Percentiles rank a stretch among this genome's conserved stretches.
These are phyloP conservation scores for Lycaena phlaeas DNA, from an alignment of 2,888 invertebrate genomes.

Conservation along the genomic window DNA sequence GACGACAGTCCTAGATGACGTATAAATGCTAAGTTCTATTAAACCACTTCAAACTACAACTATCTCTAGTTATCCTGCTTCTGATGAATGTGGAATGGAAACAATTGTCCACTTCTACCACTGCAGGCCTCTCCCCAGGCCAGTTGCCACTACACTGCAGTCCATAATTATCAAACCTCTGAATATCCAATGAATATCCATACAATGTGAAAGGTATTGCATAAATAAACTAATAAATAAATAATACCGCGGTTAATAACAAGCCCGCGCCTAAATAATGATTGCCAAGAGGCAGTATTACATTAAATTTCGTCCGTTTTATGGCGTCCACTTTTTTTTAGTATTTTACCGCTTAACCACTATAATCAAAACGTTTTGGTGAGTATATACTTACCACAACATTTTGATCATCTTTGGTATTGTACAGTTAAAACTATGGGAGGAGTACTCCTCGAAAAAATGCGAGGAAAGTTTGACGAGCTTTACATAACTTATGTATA, in stretches of 20 bases:
- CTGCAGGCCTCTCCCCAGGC: neutral
- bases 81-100: too few relatives aligned
- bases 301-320: slow-evolving; percentile 25
- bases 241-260: slow-evolving; percentile 70
- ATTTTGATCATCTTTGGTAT: too few relatives aligned
- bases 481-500: too few relatives aligned
- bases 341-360: slow-evolving; percentile 41
- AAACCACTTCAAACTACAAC: too few relatives aligned
- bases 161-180: neutral
- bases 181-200: neutral
- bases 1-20: too few relatives aligned
- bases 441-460: too few relatives aligned
- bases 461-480: too few relatives aligned
- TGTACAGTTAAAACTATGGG: too few relatives aligned
- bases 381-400: slow-evolving; percentile 3
- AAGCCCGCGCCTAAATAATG: slow-evolving; percentile 61
- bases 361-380: slow-evolving; percentile 38
- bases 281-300: slow-evolving; percentile 64
- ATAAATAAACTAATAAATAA: slow-evolving; percentile 47
- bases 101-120: too few relatives aligned
- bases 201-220: slow-evolving; percentile 9
- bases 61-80: too few relatives aligned
- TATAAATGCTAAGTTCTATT: too few relatives aligned
- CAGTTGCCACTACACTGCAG: neutral
- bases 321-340: neutral